Conservation (phyloP, 2,888 invertebrate species). For the Microchrysa polita region DNA sequence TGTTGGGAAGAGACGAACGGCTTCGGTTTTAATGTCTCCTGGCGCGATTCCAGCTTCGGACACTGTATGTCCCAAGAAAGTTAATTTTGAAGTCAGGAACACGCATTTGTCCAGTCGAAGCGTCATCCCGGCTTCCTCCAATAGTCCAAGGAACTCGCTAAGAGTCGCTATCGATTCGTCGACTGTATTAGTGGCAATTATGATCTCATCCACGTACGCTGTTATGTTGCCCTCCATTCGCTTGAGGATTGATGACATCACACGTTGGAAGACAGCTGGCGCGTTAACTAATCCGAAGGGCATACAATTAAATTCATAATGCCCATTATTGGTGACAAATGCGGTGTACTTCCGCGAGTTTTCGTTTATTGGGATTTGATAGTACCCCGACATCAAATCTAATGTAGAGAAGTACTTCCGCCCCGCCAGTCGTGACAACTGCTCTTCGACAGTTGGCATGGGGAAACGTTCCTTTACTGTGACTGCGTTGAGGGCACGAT, state of each 20-base stretch:
- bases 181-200: background rate
- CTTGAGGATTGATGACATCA: background rate
- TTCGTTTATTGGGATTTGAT: constrained; percentile 50
- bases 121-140: background rate
- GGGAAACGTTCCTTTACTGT: constrained; percentile 47
- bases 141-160: background rate
- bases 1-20: background rate
- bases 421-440: constrained; percentile 38
- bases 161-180: background rate
- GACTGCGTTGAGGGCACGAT: constrained; percentile 3
- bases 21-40: constrained; percentile 40
- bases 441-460: constrained; percentile 51
- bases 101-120: background rate
- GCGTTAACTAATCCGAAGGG: constrained; percentile 32
- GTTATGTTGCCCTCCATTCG: background rate
- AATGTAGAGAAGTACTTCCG: constrained; percentile 3
- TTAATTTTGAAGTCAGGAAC: constrained; percentile 8
- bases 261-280: background rate
- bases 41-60: constrained; percentile 46
- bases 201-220: background rate
- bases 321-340: constrained; percentile 10
- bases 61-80: constrained; percentile 12
- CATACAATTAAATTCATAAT: constrained; percentile 40
- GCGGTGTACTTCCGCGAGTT: constrained; percentile 49
- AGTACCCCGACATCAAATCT: constrained; percentile 48